A percentile compares a stretch with the other conserved stretches of the same genome.
Evolutionary conservation across 2,888 invertebrate genomes (phyloP).

Genomic region (Drosophila tanythrix): DNA sequence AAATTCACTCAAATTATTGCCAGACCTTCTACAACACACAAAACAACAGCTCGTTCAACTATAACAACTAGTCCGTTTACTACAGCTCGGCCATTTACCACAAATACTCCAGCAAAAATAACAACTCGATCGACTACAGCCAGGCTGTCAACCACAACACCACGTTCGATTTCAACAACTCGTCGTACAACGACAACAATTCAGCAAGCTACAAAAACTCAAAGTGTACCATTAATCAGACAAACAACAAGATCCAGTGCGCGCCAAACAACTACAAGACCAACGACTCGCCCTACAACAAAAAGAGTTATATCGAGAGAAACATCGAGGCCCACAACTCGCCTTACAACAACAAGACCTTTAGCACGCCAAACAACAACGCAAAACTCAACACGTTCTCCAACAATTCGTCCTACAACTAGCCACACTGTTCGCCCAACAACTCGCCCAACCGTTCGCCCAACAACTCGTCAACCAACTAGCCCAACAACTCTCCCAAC

Average conservation of each 20-base stretch:
- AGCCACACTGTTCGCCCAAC: not conserved
- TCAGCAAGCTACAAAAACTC: slow-evolving; percentile 6
- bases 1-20: slow-evolving; percentile 18
- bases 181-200: slow-evolving; percentile 13
- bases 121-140: slow-evolving; percentile 14
- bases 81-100: slow-evolving; percentile 19
- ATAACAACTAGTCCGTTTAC: slow-evolving; percentile 28
- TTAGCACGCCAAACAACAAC: slow-evolving; percentile 9
- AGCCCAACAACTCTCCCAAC: slow-evolving; percentile 14
- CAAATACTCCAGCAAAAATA: slow-evolving; percentile 10
- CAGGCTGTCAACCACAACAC: slow-evolving; percentile 7
- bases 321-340: slow-evolving; percentile 2
- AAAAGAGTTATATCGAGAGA: slow-evolving; percentile 9
- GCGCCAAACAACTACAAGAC: slow-evolving; percentile 10
- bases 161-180: slow-evolving; percentile 10
- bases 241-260: slow-evolving; percentile 18
- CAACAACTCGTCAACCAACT: slow-evolving; percentile 1
- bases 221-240: slow-evolving; percentile 6
- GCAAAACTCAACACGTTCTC: slow-evolving; percentile 9
- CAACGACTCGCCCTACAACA: slow-evolving; percentile 11
- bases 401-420: slow-evolving; percentile 3
- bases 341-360: slow-evolving; percentile 13
- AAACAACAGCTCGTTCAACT: slow-evolving; percentile 33
- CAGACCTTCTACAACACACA: slow-evolving; percentile 25
- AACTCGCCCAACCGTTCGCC: not conserved